These are phyloP conservation scores for Corydoras maculifer DNA, from an alignment of 2,113 vertebrate species.

Conservation along the genomic window DNA sequence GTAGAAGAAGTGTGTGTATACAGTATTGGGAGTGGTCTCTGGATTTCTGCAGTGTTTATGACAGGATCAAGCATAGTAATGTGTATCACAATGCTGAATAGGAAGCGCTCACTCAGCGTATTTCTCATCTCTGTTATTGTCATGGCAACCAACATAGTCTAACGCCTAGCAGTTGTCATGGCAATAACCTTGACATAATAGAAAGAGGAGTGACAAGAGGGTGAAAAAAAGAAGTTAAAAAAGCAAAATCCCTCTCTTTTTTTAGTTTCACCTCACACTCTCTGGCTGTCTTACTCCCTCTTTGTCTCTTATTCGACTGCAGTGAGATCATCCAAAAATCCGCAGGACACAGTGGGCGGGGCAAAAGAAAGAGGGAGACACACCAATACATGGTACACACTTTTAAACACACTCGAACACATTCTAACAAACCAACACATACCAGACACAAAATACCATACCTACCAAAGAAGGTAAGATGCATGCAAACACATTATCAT, in stretches of 20 bases:
- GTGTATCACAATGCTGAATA: background rate
- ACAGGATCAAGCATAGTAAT: background rate
- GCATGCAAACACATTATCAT: background rate
- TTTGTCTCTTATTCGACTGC: slow-evolving; percentile 15
- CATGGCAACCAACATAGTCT: background rate
- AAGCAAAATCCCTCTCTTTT: background rate
- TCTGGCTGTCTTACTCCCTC: background rate
- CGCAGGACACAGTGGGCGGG: slow-evolving; percentile 2
- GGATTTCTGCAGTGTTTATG: background rate
- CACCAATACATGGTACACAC: background rate
- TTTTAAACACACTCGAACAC: background rate
- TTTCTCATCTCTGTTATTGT: background rate
- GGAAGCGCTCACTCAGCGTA: slow-evolving; percentile 5
- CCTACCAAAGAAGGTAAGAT: background rate
- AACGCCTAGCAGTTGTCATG: slow-evolving; percentile 1
- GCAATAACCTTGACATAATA: slow-evolving; percentile 19
- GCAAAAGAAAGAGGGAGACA: background rate
- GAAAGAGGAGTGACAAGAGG: slow-evolving; percentile 2
- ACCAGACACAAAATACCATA: background rate
- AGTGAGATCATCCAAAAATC: slow-evolving; percentile 36
- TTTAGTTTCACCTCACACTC: background rate
- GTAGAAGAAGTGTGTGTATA: background rate
- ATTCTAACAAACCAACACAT: background rate
- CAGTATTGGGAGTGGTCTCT: background rate
- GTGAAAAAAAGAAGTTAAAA: background rate